Base-by-base conservation (phyloP, 2,113 vertebrate genomes). In the Sceloporus tristichus region DNA sequence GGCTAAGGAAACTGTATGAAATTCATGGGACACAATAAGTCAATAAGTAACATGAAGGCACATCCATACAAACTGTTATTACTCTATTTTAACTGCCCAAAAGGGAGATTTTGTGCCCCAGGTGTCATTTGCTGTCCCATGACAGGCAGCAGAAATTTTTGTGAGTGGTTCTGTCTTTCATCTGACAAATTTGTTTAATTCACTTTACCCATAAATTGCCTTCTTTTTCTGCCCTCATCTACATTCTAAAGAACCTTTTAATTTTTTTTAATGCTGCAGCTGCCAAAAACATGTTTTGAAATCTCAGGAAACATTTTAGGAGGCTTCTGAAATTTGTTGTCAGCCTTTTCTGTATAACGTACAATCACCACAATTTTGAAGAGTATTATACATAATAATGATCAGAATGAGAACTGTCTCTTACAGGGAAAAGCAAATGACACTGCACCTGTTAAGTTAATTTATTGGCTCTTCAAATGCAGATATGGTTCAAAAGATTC, bases 381-480 rank as follows among this genome's bases (percentile, higher is more conserved):
- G 11, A 54, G 14, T 40, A n/a, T 34, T 13, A 29, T 70, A 48
- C 62, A 83, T 56, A 88, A 70, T 54, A 77, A 68, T 9, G 68
- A 62, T 7, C 27, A 34, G 85, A 79, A 79, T 7, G 40, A 59
- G 74, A 23, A 40, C 65, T 84, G 48, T 29, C 83, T 77, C 42
- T 77, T 70, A 1, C 25, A 29, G 9, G 59, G 48, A 9, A 38
- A 77, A 82, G 53, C 65, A 29, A 84, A 84, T 9, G 42, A 18
- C 9, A 2, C 71, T 13, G 74, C 87, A 84, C 81, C 87, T 88
- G 87, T 29, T 34, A 59, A 54, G 56, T 78, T 66, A 54, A 78
- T 78, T 38, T 27, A 21, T 78, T n/a, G 29, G 25, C 80, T 29
- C 62, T 88, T 84, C 81, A 78, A 66, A 84, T 88, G 87, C 62